Evolutionary conservation across 2,797 vertebrate species (phyloP).

Genomic region (Acestrorhynchus altus): DNA sequence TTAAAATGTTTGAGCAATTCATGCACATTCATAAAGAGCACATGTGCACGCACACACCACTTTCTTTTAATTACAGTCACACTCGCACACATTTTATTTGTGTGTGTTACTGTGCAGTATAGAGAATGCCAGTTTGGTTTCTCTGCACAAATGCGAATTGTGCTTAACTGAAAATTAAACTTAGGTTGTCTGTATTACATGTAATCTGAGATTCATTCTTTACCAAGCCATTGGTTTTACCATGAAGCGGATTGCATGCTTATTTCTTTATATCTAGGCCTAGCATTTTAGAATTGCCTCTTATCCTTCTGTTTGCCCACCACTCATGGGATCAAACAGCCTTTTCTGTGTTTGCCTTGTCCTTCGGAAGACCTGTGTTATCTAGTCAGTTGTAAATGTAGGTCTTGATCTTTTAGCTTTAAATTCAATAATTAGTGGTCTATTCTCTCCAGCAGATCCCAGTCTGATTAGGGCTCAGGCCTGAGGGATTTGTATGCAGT

Average conservation of each 20-base stretch:
- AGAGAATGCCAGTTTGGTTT: too few species aligned
- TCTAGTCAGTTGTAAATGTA: slow-evolving; percentile 56
- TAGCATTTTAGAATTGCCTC: not conserved
- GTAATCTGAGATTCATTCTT: not conserved
- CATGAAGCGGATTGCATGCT: not conserved
- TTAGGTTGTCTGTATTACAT: not conserved
- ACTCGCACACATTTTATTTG: too few species aligned
- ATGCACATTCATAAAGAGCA: too few species aligned
- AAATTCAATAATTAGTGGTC: slow-evolving; percentile 67
- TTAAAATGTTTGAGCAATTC: too few species aligned
- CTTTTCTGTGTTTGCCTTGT: slow-evolving; percentile 57
- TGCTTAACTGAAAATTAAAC: too few species aligned
- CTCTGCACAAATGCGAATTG: too few species aligned
- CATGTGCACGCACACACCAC: too few species aligned
- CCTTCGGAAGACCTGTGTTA: slow-evolving; percentile 53
- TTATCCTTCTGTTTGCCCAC: slow-evolving; percentile 7
- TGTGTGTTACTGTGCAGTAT: too few species aligned
- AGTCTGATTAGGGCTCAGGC: slow-evolving; percentile 56
- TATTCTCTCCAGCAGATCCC: slow-evolving; percentile 63
- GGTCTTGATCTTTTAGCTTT: slow-evolving; percentile 68
- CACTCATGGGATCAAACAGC: slow-evolving; percentile 14
- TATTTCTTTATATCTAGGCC: not conserved
- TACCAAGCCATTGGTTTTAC: not conserved
- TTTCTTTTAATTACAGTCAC: too few species aligned
- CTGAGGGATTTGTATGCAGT: slow-evolving; percentile 65